Percentiles rank a stretch among this genome's conserved stretches.
Evolutionary conservation across 2,888 invertebrate genomes (phyloP).

Genomic region (Brenthis ino): DNA sequence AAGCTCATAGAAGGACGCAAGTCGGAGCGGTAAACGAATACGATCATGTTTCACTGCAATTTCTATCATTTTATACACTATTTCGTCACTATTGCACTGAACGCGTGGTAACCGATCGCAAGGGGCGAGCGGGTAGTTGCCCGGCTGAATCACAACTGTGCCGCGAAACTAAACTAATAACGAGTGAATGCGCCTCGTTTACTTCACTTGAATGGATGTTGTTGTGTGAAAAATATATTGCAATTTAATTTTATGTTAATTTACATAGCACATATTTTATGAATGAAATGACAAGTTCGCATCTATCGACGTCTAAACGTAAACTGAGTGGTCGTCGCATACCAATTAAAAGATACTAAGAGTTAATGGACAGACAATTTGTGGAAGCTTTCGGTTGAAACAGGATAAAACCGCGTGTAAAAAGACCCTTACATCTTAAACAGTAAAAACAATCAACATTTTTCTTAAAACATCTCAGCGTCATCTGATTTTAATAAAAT

Average conservation of each 20-base stretch:
- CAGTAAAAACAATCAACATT: slow-evolving; percentile 18
- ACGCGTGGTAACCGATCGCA: slow-evolving; percentile 43
- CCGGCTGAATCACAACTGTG: slow-evolving; percentile 70
- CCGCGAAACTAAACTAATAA: slow-evolving; percentile 45
- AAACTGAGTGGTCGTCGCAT: slow-evolving; percentile 59
- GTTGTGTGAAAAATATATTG: slow-evolving; percentile 15
- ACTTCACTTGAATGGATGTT: slow-evolving; percentile 25
- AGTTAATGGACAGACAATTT: slow-evolving; percentile 62
- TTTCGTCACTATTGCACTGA: slow-evolving; percentile 45
- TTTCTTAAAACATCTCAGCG: slow-evolving; percentile 2
- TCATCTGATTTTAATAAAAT: not conserved
- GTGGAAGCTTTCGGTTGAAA: slow-evolving; percentile 71
- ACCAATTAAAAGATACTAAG: slow-evolving; percentile 69
- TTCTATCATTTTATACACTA: slow-evolving; percentile 64
- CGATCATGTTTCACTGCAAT: slow-evolving; percentile 63
- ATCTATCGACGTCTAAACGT: slow-evolving; percentile 50
- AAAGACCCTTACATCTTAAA: slow-evolving; percentile 22
- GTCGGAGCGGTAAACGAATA: slow-evolving; percentile 58
- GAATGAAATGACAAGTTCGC: slow-evolving; percentile 41
- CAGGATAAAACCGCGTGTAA: slow-evolving; percentile 73
- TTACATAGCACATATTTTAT: not conserved
- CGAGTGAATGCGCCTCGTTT: slow-evolving; percentile 32
- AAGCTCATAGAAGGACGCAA: slow-evolving; percentile 71
- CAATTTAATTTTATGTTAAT: slow-evolving; percentile 12
- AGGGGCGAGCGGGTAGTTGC: slow-evolving; percentile 66